phyloP scores from a whole-genome alignment of 2,113 vertebrate genomes.

The Ramphastos sulfuratus region DNA sequence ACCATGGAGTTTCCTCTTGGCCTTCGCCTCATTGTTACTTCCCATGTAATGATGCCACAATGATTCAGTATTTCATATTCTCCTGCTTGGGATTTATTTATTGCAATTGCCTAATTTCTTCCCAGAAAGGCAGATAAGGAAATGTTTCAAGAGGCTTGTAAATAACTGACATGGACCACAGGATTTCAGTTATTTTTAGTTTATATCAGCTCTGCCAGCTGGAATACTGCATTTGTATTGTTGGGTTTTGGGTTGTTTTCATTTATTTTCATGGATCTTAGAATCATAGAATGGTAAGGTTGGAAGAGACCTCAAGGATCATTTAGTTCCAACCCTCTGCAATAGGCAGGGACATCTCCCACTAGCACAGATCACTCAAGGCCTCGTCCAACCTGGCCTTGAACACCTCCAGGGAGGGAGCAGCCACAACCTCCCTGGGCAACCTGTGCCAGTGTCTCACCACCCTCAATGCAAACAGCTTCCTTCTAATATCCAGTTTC shows the following conservation, averaged over 20 bases:
- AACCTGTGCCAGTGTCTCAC: too few species aligned
- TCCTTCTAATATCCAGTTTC: too few species aligned
- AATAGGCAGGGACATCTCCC: too few species aligned
- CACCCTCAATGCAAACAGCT: too few species aligned
- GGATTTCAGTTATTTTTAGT: constrained; percentile 38
- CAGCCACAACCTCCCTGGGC: too few species aligned
- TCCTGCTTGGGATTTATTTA: constrained; percentile 31
- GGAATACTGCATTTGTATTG: neutral
- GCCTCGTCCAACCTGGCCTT: too few species aligned
- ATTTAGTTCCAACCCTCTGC: too few species aligned
- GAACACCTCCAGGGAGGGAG: too few species aligned
- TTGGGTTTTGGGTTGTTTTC: too few species aligned
- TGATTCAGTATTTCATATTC: constrained; percentile 35
- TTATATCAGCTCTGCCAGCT: constrained; percentile 42
- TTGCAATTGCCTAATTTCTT: constrained; percentile 50
- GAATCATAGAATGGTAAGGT: too few species aligned
- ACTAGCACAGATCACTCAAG: too few species aligned
- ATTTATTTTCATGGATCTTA: neutral
- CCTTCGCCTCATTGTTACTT: constrained; percentile 1
- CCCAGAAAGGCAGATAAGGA: constrained; percentile 48
- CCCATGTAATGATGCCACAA: neutral
- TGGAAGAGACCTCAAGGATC: too few species aligned
- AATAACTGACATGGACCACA: constrained; percentile 55
- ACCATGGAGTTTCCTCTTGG: neutral
- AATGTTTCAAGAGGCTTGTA: constrained; percentile 55